A percentile compares a stretch with the other conserved stretches of the same genome.
These are phyloP conservation scores for Butorides virescens DNA, from an alignment of 2,113 vertebrate genomes.

Conservation along the genomic window DNA sequence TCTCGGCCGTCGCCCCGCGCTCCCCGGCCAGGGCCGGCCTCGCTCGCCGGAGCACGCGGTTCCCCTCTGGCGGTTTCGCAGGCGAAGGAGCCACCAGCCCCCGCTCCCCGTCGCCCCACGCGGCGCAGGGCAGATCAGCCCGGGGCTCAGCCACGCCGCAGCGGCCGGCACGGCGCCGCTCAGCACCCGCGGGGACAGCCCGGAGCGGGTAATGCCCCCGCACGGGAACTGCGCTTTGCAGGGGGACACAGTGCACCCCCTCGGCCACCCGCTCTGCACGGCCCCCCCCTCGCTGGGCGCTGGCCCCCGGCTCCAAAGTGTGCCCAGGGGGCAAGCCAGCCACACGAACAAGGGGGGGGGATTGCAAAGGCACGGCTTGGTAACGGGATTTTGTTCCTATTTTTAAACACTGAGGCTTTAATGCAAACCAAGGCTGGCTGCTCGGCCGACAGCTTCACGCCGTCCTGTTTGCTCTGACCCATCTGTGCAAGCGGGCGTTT, in stretches of 20 bases:
- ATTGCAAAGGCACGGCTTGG: not conserved
- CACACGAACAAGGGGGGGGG: too few species aligned
- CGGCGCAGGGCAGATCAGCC: not conserved
- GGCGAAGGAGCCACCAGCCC: not conserved
- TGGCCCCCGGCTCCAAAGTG: fast-evolving
- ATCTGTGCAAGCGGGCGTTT: not conserved
- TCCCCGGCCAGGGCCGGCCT: not conserved
- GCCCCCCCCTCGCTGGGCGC: not conserved
- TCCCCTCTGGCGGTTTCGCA: not conserved
- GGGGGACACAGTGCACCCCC: not conserved
- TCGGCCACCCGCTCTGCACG: not conserved
- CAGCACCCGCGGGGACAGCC: not conserved
- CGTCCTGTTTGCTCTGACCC: not conserved
- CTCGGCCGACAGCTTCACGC: not conserved
- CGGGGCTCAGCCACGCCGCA: not conserved
- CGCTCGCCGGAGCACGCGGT: not conserved
- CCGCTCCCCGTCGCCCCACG: too few species aligned
- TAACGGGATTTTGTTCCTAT: not conserved
- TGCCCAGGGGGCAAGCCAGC: not conserved
- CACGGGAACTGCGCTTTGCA: not conserved
- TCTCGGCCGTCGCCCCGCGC: too few species aligned
- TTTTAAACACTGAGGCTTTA: not conserved
- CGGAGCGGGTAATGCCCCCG: not conserved
- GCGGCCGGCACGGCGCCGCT: not conserved
- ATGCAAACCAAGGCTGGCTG: too few species aligned